These are phyloP conservation scores for Megalopta genalis DNA, from an alignment of 1,140 invertebrate genomes.

Conservation along the genomic window DNA sequence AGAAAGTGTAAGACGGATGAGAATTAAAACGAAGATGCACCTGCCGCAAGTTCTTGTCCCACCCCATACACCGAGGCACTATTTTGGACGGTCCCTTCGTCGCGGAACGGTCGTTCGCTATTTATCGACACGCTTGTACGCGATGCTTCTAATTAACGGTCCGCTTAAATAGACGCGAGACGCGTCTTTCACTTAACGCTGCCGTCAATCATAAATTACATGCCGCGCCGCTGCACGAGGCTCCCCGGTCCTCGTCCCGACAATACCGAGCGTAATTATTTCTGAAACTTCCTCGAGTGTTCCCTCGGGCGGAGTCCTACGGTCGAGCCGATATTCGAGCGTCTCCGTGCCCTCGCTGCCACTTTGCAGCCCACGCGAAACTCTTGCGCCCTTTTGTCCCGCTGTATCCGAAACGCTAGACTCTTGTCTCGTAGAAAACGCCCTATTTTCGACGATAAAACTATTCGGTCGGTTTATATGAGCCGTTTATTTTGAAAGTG, in stretches of 20 bases:
- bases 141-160: constrained; percentile 16
- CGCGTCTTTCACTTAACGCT: constrained; percentile 25
- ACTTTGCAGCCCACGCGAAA: too few relatives aligned
- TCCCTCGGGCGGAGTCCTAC: background rate
- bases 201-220: constrained; percentile 42
- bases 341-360: background rate
- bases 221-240: background rate
- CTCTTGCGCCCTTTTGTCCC: too few relatives aligned
- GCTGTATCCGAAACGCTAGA: too few relatives aligned
- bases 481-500: too few relatives aligned
- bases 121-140: background rate
- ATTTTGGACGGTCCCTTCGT: background rate
- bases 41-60: background rate
- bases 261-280: constrained; percentile 34
- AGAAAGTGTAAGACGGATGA: too few relatives aligned
- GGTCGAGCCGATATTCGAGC: background rate
- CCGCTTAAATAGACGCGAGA: constrained; percentile 19
- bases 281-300: constrained; percentile 32
- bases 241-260: constrained; percentile 5
- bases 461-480: too few relatives aligned
- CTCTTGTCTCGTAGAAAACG: too few relatives aligned
- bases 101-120: background rate
- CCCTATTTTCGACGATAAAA: too few relatives aligned
- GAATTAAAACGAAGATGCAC: too few relatives aligned
- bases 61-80: background rate